These are phyloP conservation scores for Cabera pusaria DNA, from an alignment of 2,888 invertebrate species.

Conservation along the genomic window DNA sequence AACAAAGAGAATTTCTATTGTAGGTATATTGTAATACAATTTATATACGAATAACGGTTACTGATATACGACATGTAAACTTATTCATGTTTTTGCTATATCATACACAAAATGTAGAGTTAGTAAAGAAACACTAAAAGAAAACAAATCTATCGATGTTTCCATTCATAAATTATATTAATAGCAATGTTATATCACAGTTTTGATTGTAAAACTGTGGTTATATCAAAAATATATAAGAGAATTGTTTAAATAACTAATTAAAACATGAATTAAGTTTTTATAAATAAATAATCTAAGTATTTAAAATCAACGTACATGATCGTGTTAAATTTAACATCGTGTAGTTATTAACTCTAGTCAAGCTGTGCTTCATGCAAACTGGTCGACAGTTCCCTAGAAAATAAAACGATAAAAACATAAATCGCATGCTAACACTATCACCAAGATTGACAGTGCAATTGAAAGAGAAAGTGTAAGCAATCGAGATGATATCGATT, in stretches of 20 bases:
- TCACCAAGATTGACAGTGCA: slow-evolving; percentile 17
- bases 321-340: slow-evolving; percentile 63
- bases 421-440: slow-evolving; percentile 51
- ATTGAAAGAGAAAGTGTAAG: slow-evolving; percentile 20
- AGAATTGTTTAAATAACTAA: too few relatives aligned
- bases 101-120: too few relatives aligned
- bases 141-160: too few relatives aligned
- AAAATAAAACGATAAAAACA: slow-evolving; percentile 54
- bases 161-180: too few relatives aligned
- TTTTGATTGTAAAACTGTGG: too few relatives aligned
- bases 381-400: slow-evolving; percentile 68
- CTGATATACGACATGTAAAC: too few relatives aligned
- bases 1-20: not conserved
- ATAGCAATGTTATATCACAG: too few relatives aligned
- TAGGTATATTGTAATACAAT: too few relatives aligned
- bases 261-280: too few relatives aligned
- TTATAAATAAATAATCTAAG: not conserved
- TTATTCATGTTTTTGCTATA: too few relatives aligned
- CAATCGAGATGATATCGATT: slow-evolving; percentile 26
- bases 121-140: too few relatives aligned
- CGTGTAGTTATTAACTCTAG: slow-evolving; percentile 66
- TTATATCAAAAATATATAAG: too few relatives aligned
- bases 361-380: slow-evolving; percentile 73
- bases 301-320: slow-evolving; percentile 60
- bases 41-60: slow-evolving; percentile 10